A percentile compares a stretch with the other conserved stretches of the same genome.
Conservation (phyloP, 2,888 invertebrate species). For the Orgyia antiqua region DNA sequence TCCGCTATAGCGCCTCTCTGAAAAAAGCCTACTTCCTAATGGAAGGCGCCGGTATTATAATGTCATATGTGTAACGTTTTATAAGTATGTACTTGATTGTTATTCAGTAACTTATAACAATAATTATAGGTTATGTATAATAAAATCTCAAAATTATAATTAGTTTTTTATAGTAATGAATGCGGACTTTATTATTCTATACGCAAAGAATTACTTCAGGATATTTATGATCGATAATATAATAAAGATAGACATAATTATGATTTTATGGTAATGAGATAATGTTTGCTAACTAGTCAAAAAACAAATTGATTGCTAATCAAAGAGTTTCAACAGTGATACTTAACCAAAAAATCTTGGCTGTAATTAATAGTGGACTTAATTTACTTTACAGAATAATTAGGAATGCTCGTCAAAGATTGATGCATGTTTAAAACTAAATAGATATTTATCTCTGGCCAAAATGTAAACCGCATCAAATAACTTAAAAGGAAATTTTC, state of each 20-base stretch:
- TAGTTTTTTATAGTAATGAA: slow-evolving; percentile 22
- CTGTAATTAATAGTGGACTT: no score
- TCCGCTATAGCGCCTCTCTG: slow-evolving; percentile 12
- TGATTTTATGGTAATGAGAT: slow-evolving; percentile 5
- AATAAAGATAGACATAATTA: slow-evolving; percentile 12
- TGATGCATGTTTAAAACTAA: no score
- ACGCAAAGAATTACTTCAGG: slow-evolving; percentile 6
- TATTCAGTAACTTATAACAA: slow-evolving; percentile 15
- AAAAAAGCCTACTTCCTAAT: slow-evolving; percentile 14
- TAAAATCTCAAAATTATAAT: slow-evolving; percentile 21
- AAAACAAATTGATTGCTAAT: no score
- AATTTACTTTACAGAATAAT: no score
- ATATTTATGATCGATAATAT: slow-evolving; percentile 3
- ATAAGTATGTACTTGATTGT: slow-evolving; percentile 14
- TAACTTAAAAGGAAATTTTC: no score
- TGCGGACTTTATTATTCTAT: slow-evolving; percentile 8
- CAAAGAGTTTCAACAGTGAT: no score
- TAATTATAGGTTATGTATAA: slow-evolving; percentile 3
- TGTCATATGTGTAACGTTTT: slow-evolving; percentile 6
- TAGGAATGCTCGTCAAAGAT: no score
- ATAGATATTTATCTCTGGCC: no score
- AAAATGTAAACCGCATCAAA: no score
- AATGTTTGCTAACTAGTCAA: no score
- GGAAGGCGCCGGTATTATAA: slow-evolving; percentile 11
- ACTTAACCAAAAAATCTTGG: no score